Evolutionary conservation across 2,888 invertebrate genomes (phyloP), one percentile per base, ranked within the genome.

Genomic region (Leucania comma): DNA sequence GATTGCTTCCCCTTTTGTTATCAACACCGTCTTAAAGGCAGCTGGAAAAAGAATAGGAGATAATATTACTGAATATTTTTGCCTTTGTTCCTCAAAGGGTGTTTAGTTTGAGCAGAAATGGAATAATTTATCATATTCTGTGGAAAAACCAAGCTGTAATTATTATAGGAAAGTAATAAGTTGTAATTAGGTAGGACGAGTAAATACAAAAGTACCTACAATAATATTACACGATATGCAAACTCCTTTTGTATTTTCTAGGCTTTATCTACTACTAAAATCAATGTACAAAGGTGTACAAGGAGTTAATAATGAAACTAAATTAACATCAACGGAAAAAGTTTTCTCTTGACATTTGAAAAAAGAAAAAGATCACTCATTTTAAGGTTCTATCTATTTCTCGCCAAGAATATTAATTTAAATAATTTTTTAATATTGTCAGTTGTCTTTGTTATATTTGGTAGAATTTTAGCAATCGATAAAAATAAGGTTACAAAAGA

Each of bases 1-100:
- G 76, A 80, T 82, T 80, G 69, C 57, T 56, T 53, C 50, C 22
- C 38, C n/a, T n/a, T 68, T 61, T 73, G 66, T 78, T 65, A 60
- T 57, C 48, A 69, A 24, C 38, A 46, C 20, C 24, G n/a, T 50
- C 46, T 62, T 58, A 32, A 53, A 58, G 61, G 61, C 66, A 38
- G 17, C 29, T n/a, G 35, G 17, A 29, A 71, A 46, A 61, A 57
- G 42, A 60, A 57, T 48, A 12, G n/a, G 24, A 51, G 38, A 32
- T 35, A n/a, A 62, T 59, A 67, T 60, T 58, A 75, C 60, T 56
- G 12, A 57, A 57, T 67, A 32, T 59, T 53, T 60, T 46, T 14
- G 9, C 24, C 8, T 53, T 53, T 80, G 57, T 65, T 2, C 17
- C 29, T 56, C 42, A 71, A 71, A 78, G 22, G 14, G 20, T 42